Conservation (phyloP, 1,140 invertebrate species). For the Saccostrea cuccullata region DNA sequence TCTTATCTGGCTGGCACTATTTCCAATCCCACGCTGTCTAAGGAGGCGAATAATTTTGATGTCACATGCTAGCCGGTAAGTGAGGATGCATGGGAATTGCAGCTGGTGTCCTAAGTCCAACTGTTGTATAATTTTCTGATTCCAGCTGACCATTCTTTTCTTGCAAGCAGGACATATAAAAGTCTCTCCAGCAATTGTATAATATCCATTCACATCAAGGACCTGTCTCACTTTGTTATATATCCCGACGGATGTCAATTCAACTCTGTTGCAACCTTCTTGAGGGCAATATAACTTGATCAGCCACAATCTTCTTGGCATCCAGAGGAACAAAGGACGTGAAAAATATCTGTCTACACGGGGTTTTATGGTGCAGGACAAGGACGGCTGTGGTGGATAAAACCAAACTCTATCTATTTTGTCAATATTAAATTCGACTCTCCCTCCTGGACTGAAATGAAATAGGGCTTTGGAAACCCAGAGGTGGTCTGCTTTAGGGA, state of each 20-base stretch:
- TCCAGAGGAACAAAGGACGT: too few relatives aligned
- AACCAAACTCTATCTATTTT: slow-evolving; percentile 30
- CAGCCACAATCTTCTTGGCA: too few relatives aligned
- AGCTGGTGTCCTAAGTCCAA: slow-evolving; percentile 27
- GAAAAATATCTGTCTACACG: slow-evolving; percentile 31
- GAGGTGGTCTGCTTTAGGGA: slow-evolving; percentile 23
- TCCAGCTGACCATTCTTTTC: slow-evolving; percentile 41
- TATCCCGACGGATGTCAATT: too few relatives aligned
- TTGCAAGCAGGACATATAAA: slow-evolving; percentile 19
- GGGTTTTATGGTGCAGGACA: neutral
- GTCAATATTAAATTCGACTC: neutral
- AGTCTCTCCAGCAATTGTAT: slow-evolving; percentile 39
- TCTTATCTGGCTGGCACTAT: slow-evolving; percentile 36
- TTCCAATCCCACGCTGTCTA: slow-evolving; percentile 37
- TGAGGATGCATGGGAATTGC: slow-evolving; percentile 39
- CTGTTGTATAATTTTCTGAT: slow-evolving; percentile 5
- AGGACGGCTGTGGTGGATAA: slow-evolving; percentile 10
- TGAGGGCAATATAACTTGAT: too few relatives aligned
- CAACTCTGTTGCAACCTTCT: too few relatives aligned
- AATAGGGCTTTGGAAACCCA: slow-evolving; percentile 27
- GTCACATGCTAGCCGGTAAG: slow-evolving; percentile 23
- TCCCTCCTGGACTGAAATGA: neutral
- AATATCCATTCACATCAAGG: slow-evolving; percentile 33
- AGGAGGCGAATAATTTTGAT: slow-evolving; percentile 14
- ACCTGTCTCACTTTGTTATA: neutral